Evolutionary conservation across 2,888 invertebrate genomes (phyloP).

Genomic region (Choristoneura rosaceana): DNA sequence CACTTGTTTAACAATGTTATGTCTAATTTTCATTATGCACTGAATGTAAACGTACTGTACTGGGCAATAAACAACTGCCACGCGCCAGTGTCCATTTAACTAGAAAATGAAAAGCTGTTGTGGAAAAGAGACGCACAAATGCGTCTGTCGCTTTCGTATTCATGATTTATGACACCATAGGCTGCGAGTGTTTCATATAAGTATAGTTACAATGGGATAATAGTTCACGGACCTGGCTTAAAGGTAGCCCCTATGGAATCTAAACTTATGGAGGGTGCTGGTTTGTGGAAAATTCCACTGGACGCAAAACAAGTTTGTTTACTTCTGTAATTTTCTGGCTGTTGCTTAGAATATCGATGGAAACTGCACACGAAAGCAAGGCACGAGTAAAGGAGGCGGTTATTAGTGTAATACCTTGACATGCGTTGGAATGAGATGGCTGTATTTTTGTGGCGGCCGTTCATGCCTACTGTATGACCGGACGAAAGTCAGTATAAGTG

Average conservation of each 20-base stretch:
- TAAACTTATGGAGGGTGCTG: constrained; percentile 41
- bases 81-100: too few relatives aligned
- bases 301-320: not conserved
- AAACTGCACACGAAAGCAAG: not conserved
- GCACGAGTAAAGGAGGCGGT: not conserved
- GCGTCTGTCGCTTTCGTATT: too few relatives aligned
- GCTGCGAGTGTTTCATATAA: too few relatives aligned
- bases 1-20: too few relatives aligned
- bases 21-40: too few relatives aligned
- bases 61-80: too few relatives aligned
- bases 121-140: too few relatives aligned
- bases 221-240: not conserved
- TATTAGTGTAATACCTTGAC: too few relatives aligned
- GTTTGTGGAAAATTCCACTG: not conserved
- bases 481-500: not conserved
- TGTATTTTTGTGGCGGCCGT: not conserved
- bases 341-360: not conserved
- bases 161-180: too few relatives aligned
- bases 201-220: not conserved
- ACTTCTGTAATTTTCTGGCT: not conserved
- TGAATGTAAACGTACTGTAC: too few relatives aligned
- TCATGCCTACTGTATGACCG: not conserved
- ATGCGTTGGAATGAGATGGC: not conserved
- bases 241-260: constrained; percentile 14
- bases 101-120: too few relatives aligned